Conservation (phyloP, 2,888 invertebrate species). For the Drosophila bunnanda region DNA sequence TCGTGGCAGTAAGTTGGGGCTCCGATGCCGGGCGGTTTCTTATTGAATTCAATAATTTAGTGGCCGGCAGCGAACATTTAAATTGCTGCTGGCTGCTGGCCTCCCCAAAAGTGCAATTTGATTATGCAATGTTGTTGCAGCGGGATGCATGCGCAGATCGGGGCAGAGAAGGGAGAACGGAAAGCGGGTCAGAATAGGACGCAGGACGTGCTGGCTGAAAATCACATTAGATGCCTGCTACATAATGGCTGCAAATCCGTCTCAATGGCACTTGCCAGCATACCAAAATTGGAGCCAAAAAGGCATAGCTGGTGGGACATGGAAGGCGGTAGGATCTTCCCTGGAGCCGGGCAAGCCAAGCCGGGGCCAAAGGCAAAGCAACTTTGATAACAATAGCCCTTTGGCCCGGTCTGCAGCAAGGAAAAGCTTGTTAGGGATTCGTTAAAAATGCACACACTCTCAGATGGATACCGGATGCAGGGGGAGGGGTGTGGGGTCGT, state of each 20-base stretch:
- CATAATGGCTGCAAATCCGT: slow-evolving; percentile 77
- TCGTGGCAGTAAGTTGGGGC: slow-evolving; percentile 21
- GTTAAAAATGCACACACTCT: slow-evolving; percentile 75
- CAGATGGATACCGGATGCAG: slow-evolving; percentile 33
- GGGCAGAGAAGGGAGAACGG: slow-evolving; percentile 1
- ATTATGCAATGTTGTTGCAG: slow-evolving; percentile 72
- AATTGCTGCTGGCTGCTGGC: slow-evolving; percentile 65
- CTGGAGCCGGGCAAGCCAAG: slow-evolving; percentile 35
- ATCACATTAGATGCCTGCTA: slow-evolving; percentile 76
- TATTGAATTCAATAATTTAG: slow-evolving; percentile 81
- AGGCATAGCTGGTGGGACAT: slow-evolving; percentile 21
- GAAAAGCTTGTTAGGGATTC: slow-evolving; percentile 79
- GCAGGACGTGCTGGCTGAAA: slow-evolving; percentile 70
- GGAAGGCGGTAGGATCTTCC: slow-evolving; percentile 36
- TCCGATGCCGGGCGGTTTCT: slow-evolving; percentile 49
- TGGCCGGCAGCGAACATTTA: slow-evolving; percentile 67
- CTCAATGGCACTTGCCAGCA: slow-evolving; percentile 74
- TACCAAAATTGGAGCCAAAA: slow-evolving; percentile 33
- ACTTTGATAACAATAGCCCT: slow-evolving; percentile 75
- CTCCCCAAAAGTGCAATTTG: slow-evolving; percentile 76
- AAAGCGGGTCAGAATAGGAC: slow-evolving; percentile 4
- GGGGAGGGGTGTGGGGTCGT: not conserved
- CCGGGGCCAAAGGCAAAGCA: slow-evolving; percentile 51
- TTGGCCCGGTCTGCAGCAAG: slow-evolving; percentile 57
- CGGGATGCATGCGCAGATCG: slow-evolving; percentile 24